Percentiles rank a stretch among this genome's conserved stretches.
Evolutionary conservation across 2,113 vertebrate species (phyloP).

Genomic region (Eulemur rufifrons): DNA sequence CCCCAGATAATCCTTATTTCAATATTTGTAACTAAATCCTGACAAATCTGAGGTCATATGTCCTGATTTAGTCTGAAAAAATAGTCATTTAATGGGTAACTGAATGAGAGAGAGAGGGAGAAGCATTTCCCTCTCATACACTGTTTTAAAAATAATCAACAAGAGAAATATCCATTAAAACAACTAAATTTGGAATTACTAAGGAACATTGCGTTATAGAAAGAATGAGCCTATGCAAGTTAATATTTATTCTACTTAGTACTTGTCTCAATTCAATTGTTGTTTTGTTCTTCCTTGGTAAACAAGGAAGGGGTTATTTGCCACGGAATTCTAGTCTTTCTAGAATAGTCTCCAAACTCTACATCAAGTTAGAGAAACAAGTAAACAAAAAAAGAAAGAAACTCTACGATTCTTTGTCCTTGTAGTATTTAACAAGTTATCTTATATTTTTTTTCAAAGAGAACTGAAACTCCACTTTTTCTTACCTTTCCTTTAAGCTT

Average conservation of each 20-base stretch:
- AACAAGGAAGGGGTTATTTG: neutral
- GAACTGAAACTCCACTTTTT: neutral
- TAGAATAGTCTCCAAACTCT: neutral
- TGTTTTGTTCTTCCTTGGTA: neutral
- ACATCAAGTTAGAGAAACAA: neutral
- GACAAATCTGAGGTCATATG: neutral
- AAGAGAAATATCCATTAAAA: neutral
- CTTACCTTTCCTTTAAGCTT: neutral
- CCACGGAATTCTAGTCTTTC: neutral
- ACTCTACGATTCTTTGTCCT: neutral
- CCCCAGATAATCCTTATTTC: neutral
- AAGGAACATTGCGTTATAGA: neutral
- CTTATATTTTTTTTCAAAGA: neutral
- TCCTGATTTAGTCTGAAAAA: neutral
- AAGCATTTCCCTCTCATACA: neutral
- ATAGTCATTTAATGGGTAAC: neutral
- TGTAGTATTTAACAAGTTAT: neutral
- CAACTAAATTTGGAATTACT: neutral
- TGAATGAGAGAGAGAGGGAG: neutral
- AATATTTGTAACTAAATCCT: conserved; percentile 1
- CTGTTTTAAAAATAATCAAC: neutral
- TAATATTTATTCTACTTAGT: neutral
- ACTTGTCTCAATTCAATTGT: neutral
- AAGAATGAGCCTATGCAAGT: neutral
- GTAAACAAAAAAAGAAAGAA: neutral